Conservation (phyloP, 1,140 invertebrate species). For the Philopotamus ludificatus region DNA sequence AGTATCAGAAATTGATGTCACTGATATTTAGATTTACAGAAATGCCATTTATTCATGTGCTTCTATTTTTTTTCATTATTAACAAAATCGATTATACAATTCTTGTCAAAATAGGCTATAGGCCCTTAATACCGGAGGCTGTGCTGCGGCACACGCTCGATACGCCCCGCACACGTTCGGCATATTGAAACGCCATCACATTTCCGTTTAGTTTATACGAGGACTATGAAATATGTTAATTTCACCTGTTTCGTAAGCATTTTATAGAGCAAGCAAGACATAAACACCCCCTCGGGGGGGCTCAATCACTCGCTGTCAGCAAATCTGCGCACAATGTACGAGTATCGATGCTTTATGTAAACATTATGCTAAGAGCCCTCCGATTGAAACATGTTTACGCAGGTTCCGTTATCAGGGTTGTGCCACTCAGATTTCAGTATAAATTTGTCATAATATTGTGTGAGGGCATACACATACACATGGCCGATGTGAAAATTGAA, state of each 20-base stretch:
- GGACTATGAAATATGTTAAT: slow-evolving; percentile 3
- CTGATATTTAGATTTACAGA: too few relatives aligned
- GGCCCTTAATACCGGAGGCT: too few relatives aligned
- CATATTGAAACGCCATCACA: too few relatives aligned
- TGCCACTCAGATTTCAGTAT: slow-evolving; percentile 20
- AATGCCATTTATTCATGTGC: too few relatives aligned
- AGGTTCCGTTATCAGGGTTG: background rate
- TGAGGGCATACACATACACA: background rate
- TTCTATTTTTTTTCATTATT: too few relatives aligned
- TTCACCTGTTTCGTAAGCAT: background rate
- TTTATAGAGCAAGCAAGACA: background rate
- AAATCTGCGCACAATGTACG: slow-evolving; percentile 4
- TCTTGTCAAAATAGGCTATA: too few relatives aligned
- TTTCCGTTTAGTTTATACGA: background rate
- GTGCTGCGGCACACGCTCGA: too few relatives aligned
- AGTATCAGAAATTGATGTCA: too few relatives aligned
- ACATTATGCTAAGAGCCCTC: slow-evolving; percentile 20
- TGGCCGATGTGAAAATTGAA: too few relatives aligned
- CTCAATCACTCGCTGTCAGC: background rate
- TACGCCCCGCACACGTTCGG: too few relatives aligned
- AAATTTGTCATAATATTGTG: slow-evolving; percentile 18
- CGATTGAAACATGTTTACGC: slow-evolving; percentile 22
- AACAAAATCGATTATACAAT: too few relatives aligned
- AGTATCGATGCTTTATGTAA: slow-evolving; percentile 4
- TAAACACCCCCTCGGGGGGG: too few relatives aligned